Evolutionary conservation across 1,140 invertebrate species (phyloP), one percentile per base, ranked within the genome.

Genomic region (Drosophila mojavensis): DNA sequence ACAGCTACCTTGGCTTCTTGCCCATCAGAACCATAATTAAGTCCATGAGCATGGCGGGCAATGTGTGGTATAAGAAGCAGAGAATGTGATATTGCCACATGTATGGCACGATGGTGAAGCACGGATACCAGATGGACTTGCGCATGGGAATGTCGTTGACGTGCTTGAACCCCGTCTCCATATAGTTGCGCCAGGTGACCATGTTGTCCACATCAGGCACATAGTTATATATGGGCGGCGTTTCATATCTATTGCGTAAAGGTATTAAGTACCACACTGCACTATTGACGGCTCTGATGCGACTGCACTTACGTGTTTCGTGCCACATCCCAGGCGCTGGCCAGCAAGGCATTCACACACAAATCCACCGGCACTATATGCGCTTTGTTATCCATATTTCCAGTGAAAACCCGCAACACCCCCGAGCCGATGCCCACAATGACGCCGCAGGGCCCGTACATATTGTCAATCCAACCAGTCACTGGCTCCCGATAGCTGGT

Each of bases 341-440:
- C 95, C 59, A 98, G 95, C 69, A 97, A 93, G 3, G 96, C 94
- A 89, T 97, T 97, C 7, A 97, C 95, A 33, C 95, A 95, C 88
- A 96, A 94, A 91, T 98, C 97, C 5, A 97, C 96, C 0, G 97
- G 97, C n/a, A 98, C 95, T 26, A 98, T 93, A 81, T 98, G 96
- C 0, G 96, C 96, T 17, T 94, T 92, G 10, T 94, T 94, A 17
- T 94, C 92, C 3, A 92, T 91, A 67, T 95, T 93, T 78, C 95
- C 95, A 53, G 94, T 93, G 72, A 97, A 94, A 4, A 96, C 95
- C 60, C 96, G 94, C 20, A 98, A 90, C 1, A 98, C 93, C 20
- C 97, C 97, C 39, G 96, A 95, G 5, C 95, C 96, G 28, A 95
- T 95, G 13, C 95, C 95, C 20, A 95, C 95, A 26, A 95, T 92